Percentiles rank a stretch among this genome's conserved stretches.
Conservation (phyloP, 1,140 invertebrate genomes). For the Drosophila saltans region DNA sequence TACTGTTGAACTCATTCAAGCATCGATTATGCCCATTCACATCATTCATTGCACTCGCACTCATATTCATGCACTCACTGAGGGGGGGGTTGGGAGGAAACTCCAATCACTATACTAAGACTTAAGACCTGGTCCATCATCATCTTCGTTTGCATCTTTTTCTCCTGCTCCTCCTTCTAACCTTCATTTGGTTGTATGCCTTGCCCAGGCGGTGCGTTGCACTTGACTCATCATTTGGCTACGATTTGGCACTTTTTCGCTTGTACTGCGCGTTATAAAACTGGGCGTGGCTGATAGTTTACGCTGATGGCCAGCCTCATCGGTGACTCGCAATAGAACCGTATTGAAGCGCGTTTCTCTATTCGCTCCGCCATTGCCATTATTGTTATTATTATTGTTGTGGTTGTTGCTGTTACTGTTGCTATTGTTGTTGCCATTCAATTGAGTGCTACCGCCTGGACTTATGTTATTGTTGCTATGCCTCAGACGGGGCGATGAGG, state of each 20-base stretch:
- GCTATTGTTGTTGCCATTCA: constrained; percentile 34
- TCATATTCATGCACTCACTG: constrained; percentile 19
- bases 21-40: constrained; percentile 12
- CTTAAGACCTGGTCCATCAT: constrained; percentile 39
- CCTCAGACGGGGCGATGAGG: constrained; percentile 67
- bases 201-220: constrained; percentile 90
- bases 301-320: constrained; percentile 78
- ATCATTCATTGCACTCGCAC: constrained; percentile 2
- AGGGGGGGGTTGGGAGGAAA: background rate
- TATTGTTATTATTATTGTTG: constrained; percentile 42
- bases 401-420: constrained; percentile 37
- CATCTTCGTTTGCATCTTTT: background rate
- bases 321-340: constrained; percentile 74
- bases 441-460: constrained; percentile 55
- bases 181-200: constrained; percentile 93
- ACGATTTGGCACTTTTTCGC: constrained; percentile 91
- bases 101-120: constrained; percentile 22
- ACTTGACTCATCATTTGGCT: constrained; percentile 93
- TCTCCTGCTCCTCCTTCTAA: background rate
- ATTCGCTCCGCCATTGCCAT: constrained; percentile 21
- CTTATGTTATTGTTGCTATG: constrained; percentile 65
- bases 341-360: constrained; percentile 61
- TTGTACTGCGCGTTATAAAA: constrained; percentile 91
- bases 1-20: constrained; percentile 26
- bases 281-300: constrained; percentile 82